Conservation (phyloP, 92 coral and sea anemone genomes). For the Porites lobata region DNA sequence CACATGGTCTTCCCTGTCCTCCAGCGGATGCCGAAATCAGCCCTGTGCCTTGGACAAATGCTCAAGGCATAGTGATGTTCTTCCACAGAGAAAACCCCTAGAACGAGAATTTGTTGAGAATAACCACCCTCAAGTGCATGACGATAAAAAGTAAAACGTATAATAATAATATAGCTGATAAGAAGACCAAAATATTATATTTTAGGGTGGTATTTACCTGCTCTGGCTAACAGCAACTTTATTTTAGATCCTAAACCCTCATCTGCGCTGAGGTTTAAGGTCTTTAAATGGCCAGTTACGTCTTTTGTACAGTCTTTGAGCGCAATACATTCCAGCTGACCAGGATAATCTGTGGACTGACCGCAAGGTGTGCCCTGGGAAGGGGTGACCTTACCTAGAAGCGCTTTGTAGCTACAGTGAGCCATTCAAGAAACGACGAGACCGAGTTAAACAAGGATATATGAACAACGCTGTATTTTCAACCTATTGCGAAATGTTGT, state of each 20-base stretch:
- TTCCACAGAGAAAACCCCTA: too few relatives aligned
- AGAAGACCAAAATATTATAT: too few relatives aligned
- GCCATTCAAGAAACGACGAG: constrained; percentile 27
- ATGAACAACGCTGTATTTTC: neutral
- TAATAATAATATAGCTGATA: neutral
- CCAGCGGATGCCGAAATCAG: too few relatives aligned
- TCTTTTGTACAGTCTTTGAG: constrained; percentile 35
- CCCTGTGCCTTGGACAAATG: too few relatives aligned
- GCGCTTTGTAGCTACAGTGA: neutral
- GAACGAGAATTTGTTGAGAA: neutral
- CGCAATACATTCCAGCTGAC: neutral
- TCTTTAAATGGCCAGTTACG: constrained; percentile 17
- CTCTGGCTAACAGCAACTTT: too few relatives aligned
- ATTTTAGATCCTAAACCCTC: too few relatives aligned
- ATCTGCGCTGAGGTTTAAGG: constrained; percentile 16
- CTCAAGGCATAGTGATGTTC: too few relatives aligned
- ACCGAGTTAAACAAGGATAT: constrained; percentile 21
- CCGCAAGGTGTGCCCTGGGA: constrained; percentile 27
- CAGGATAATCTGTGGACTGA: too few relatives aligned
- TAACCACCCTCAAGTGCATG: too few relatives aligned
- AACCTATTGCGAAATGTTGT: too few relatives aligned
- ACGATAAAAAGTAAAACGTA: constrained; percentile 1
- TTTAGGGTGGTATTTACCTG: too few relatives aligned
- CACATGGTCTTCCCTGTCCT: too few relatives aligned
- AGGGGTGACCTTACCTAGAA: neutral